These are phyloP conservation scores for Chaetoderma sp. DNA, from an alignment of 2,888 invertebrate genomes.

Conservation along the genomic window DNA sequence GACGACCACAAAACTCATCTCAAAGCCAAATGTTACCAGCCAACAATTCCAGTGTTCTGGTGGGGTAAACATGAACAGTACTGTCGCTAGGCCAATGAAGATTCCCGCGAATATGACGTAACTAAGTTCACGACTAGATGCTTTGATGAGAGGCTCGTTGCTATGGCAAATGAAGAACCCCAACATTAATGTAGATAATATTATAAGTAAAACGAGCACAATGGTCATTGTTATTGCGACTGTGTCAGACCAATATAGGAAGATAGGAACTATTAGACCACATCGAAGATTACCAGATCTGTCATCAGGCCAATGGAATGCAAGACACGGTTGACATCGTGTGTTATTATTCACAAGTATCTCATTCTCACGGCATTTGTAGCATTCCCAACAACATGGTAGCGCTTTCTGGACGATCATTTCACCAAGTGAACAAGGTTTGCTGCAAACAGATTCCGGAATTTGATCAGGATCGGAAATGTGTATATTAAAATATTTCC, in stretches of 20 bases:
- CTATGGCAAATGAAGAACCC: constrained; percentile 24
- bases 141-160: constrained; percentile 50
- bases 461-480: too few relatives aligned
- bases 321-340: constrained; percentile 31
- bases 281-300: constrained; percentile 14
- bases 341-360: constrained; percentile 25
- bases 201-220: constrained; percentile 13
- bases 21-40: constrained; percentile 34
- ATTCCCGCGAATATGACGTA: constrained; percentile 51
- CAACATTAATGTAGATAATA: not conserved
- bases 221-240: constrained; percentile 14
- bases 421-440: constrained; percentile 12
- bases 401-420: constrained; percentile 29
- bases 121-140: constrained; percentile 51
- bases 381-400: constrained; percentile 44
- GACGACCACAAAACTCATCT: constrained; percentile 36
- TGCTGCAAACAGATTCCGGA: constrained; percentile 26
- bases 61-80: constrained; percentile 39
- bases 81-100: constrained; percentile 43
- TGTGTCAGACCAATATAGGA: constrained; percentile 10
- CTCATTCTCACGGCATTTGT: constrained; percentile 38
- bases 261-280: constrained; percentile 10
- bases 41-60: constrained; percentile 35
- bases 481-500: too few relatives aligned
- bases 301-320: constrained; percentile 42